These are phyloP conservation scores for Cantharis rustica DNA, from an alignment of 2,888 invertebrate genomes.

Conservation along the genomic window DNA sequence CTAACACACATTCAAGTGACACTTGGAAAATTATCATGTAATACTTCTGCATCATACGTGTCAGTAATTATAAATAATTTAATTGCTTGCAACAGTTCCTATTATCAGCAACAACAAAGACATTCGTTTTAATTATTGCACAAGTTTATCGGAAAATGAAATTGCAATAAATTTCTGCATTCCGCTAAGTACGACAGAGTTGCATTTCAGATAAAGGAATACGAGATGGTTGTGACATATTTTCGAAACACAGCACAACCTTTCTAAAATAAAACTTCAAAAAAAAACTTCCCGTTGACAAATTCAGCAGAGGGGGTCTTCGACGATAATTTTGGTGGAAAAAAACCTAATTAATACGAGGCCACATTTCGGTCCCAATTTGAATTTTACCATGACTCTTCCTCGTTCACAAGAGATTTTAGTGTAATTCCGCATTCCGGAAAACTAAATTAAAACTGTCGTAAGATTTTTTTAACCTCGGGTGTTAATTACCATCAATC, in stretches of 20 bases:
- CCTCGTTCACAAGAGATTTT: background rate
- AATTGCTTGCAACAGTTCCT: constrained; percentile 12
- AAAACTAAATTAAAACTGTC: background rate
- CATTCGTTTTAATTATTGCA: constrained; percentile 22
- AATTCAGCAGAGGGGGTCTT: too few species aligned
- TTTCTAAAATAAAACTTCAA: background rate
- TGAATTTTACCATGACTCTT: background rate
- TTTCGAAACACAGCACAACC: background rate
- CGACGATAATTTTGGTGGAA: background rate
- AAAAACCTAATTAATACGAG: background rate
- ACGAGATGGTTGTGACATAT: background rate
- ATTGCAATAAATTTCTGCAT: constrained; percentile 21
- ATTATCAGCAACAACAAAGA: constrained; percentile 23
- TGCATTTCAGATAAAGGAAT: background rate
- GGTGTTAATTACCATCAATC: background rate
- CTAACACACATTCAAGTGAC: background rate
- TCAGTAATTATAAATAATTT: background rate
- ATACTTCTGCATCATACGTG: background rate
- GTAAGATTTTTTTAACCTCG: background rate
- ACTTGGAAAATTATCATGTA: background rate
- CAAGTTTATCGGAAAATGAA: constrained; percentile 19
- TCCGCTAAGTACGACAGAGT: constrained; percentile 13
- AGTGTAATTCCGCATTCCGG: background rate
- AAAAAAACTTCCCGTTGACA: background rate
- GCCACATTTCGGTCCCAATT: background rate